Evolutionary conservation across 2,888 invertebrate species (phyloP), one percentile per base, ranked within the genome.

Genomic region (Machimus rusticus): DNA sequence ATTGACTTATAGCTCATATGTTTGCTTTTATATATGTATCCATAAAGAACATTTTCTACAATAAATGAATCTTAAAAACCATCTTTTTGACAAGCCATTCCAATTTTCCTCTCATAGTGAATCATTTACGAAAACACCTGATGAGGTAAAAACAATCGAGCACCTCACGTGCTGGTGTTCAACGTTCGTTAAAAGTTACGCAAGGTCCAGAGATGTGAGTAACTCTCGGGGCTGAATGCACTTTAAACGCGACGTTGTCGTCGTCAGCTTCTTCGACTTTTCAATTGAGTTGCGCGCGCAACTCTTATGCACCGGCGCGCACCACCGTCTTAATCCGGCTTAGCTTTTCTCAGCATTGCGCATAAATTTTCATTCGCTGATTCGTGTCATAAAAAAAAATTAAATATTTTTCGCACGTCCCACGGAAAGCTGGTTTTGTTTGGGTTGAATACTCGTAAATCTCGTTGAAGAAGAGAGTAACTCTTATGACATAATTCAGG

Each of bases 351-450:
- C 79, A 55, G 31, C 28, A 8, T 79, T 51, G 28, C 23, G 79
- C 23, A 51, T 79, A 51, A 79, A 51, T 79, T 79, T 76, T 79
- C 28, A 51, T 66, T 28, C 66, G 66, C n/a, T 28, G 51, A 55
- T 51, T 79, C n/a, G 79, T 51, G 51, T 79, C 51, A 79, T 79
- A 66, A 66, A 66, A 66, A 55, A 79, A 79, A 51, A 51, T 79
- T 79, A 79, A 55, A 79, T 79, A 79, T 79, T 51, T 79, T 79
- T 79, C 79, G 79, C 79, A 79, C 51, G 79, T 79, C 79, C 79
- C 79, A 79, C 79, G 79, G 79, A 79, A 79, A 51, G 79, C 79
- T 51, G 51, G 79, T 79, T 79, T 79, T 79, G 79, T 79, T 79
- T 79, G 51, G 79, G 55, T 79, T 79, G 79, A 79, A 79, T 66